These are phyloP conservation scores for Epinotia demarniana DNA, from an alignment of 2,888 invertebrate genomes.

Conservation along the genomic window DNA sequence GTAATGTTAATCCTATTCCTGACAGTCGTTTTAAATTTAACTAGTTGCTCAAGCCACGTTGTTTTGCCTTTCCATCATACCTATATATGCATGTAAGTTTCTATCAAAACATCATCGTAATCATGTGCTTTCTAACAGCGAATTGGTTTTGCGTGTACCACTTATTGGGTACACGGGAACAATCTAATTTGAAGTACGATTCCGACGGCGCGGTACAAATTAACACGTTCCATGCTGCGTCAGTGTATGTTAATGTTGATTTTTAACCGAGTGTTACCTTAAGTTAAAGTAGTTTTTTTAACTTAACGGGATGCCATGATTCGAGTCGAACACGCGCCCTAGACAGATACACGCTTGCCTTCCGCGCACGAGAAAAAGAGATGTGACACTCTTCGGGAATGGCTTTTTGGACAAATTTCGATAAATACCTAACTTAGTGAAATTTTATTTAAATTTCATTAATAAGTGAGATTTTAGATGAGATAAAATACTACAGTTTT, in stretches of 20 bases:
- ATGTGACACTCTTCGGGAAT: too few species aligned
- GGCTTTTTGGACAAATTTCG: too few species aligned
- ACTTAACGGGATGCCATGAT: too few species aligned
- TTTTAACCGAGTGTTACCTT: not conserved
- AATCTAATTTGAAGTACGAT: conserved; percentile 64
- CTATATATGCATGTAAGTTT: conserved; percentile 30
- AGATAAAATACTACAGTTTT: too few species aligned
- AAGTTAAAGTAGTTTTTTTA: not conserved
- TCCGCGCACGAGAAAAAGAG: too few species aligned
- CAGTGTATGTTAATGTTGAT: conserved; percentile 9
- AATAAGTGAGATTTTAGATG: too few species aligned
- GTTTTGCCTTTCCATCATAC: conserved; percentile 4
- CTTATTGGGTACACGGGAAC: conserved; percentile 68
- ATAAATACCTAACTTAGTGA: too few species aligned
- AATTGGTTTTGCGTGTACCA: conserved; percentile 61
- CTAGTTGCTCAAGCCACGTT: not conserved
- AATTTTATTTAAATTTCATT: too few species aligned
- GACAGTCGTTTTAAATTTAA: not conserved
- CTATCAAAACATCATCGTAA: conserved; percentile 43
- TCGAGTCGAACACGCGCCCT: too few species aligned
- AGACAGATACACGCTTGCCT: too few species aligned
- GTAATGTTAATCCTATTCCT: too few species aligned
- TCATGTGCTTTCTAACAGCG: conserved; percentile 56
- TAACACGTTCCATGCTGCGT: conserved; percentile 60
- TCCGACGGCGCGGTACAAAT: conserved; percentile 62